These are phyloP conservation scores for Eupeodes luniger DNA, from an alignment of 2,888 invertebrate species.

Conservation along the genomic window DNA sequence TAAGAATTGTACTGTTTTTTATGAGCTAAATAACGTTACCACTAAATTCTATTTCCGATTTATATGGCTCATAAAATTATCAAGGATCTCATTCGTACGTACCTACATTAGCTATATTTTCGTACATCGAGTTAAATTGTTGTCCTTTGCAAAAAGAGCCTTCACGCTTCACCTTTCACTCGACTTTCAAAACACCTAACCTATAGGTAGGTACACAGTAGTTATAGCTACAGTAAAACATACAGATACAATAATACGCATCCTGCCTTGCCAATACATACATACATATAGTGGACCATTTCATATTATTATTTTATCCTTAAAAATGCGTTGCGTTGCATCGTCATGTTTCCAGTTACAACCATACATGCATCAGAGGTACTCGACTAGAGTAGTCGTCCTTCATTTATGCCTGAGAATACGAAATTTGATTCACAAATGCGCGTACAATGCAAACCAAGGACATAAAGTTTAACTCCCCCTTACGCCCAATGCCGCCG, in stretches of 20 bases:
- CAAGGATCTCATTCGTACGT: neutral
- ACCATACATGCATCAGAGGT: neutral
- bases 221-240: neutral
- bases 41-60: neutral
- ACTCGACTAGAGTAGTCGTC: conserved; percentile 7
- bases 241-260: neutral
- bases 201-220: neutral
- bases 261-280: neutral
- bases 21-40: neutral
- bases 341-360: conserved; percentile 23
- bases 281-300: neutral
- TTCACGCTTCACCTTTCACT: conserved; percentile 37
- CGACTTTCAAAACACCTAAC: conserved; percentile 3
- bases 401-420: conserved; percentile 19
- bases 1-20: too few species aligned
- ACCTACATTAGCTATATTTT: neutral
- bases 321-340: conserved; percentile 21
- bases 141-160: conserved; percentile 8
- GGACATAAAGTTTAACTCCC: conserved; percentile 37
- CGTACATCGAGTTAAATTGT: neutral
- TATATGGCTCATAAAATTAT: conserved; percentile 13
- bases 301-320: conserved; percentile 15
- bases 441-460: conserved; percentile 45
- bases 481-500: neutral
- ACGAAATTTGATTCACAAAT: conserved; percentile 43